Conservation (phyloP, 1,140 invertebrate species). For the Pomacea maculata region DNA sequence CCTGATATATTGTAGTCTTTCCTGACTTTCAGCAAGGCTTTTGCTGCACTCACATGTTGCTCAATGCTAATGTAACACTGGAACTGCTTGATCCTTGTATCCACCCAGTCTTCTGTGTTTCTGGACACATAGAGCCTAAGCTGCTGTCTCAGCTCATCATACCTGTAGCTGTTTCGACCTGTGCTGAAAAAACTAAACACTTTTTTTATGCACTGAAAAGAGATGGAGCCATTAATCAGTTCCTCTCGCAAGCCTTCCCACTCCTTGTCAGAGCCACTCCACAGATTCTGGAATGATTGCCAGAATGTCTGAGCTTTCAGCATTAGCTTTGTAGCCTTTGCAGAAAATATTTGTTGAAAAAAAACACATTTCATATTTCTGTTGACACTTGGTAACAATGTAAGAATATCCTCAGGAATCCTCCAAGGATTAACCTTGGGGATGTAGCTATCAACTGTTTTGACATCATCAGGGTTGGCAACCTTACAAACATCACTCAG, state of each 20-base stretch:
- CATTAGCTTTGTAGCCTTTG: background rate
- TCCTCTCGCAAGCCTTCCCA: background rate
- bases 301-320: background rate
- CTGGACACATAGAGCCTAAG: background rate
- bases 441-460: background rate
- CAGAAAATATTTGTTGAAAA: slow-evolving; percentile 1
- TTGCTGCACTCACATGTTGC: slow-evolving; percentile 32
- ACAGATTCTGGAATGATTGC: slow-evolving; percentile 1
- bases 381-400: background rate
- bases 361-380: background rate
- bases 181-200: slow-evolving; percentile 4
- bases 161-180: background rate
- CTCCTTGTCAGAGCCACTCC: background rate
- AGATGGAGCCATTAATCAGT: slow-evolving; percentile 7
- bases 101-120: slow-evolving; percentile 15
- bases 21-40: slow-evolving; percentile 34
- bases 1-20: slow-evolving; percentile 34
- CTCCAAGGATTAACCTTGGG: slow-evolving; percentile 7
- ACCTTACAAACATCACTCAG: background rate
- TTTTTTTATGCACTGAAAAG: background rate
- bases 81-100: slow-evolving; percentile 37
- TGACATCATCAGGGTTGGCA: background rate
- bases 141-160: background rate
- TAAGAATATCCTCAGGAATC: background rate
- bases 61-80: slow-evolving; percentile 29